Percentiles rank a stretch among this genome's conserved stretches.
Conservation (phyloP, 2,797 vertebrate genomes). For the Melanotaenia maccullochi region DNA sequence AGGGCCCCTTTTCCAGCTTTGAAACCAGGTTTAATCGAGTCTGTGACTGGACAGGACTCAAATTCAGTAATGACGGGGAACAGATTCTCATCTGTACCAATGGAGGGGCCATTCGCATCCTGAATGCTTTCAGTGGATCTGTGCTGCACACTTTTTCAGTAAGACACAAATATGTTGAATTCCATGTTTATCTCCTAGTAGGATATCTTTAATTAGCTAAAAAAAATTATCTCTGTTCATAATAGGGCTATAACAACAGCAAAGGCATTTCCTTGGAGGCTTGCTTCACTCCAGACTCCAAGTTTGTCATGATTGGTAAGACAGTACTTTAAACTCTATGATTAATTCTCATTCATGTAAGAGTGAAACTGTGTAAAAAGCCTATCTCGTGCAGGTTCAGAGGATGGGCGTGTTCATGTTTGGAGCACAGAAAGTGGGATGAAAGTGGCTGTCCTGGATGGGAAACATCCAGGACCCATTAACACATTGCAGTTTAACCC, state of each 20-base stretch:
- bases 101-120: constrained; percentile 88
- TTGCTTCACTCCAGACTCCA: constrained; percentile 94
- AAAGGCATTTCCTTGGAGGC: constrained; percentile 92
- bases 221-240: constrained; percentile 8
- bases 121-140: constrained; percentile 91
- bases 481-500: constrained; percentile 95
- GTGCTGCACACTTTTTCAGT: constrained; percentile 92
- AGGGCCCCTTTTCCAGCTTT: constrained; percentile 93
- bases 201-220: background rate
- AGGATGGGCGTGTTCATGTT: constrained; percentile 94
- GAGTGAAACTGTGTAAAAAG: background rate
- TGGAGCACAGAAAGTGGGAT: constrained; percentile 94
- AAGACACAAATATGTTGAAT: constrained; percentile 56
- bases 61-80: constrained; percentile 93
- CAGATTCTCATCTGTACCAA: constrained; percentile 93
- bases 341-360: background rate
- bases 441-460: constrained; percentile 94
- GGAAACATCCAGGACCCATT: constrained; percentile 92
- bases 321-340: background rate
- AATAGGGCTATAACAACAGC: constrained; percentile 93
- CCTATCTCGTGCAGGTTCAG: constrained; percentile 83
- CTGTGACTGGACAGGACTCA: constrained; percentile 93
- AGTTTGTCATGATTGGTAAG: constrained; percentile 97
- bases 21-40: constrained; percentile 88
- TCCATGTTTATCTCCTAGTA: background rate